Evolutionary conservation across 37 sponge, comb jelly and placozoan species (phyloP), one percentile per base, ranked within the genome.

Genomic region (Mnemiopsis leidyi): DNA sequence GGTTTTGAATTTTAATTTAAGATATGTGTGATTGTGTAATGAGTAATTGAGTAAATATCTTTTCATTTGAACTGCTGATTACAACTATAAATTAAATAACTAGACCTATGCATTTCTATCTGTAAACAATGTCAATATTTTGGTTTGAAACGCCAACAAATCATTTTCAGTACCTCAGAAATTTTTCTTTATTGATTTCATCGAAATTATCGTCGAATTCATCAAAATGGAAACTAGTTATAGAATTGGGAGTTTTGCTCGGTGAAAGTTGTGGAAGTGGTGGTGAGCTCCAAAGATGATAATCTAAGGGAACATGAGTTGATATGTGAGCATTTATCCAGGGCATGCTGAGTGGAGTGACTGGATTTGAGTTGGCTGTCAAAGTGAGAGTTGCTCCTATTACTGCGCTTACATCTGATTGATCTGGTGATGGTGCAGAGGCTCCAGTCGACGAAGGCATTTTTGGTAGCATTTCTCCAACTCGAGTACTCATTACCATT

Each of bases 251-350:
- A 20, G 36, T 31, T 34, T 31, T 77, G 79, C 32, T 77, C 9
- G 79, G 79, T 13, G 79, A 77, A 36, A 69, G 73, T 69, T 69
- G 26, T 26, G 79, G 79, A 31, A 77, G 79, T 31, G 79, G 79
- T 34, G 79, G 79, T 9, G 79, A 77, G 36, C 32, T 77, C 79
- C 79, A 77, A 36, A 77, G 32, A 9, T 26, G 79, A 18, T 48
- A 48, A 18, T 77, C 79, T 34, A 77, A 32, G 1, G 79, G 79
- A 1, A 77, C 79, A 77, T 77, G 79, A 16, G 79, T 48, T 48
- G 61, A 48, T 18, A 48, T 48, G 61, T 48, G 61, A 48, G 61
- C 61, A 13, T 48, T 48, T 48, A 48, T 48, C 61, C 61, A 48
- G 13, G 61, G 13, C 13, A 13, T 48, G 13, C 61, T 48, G 61